phyloP scores from a whole-genome alignment of 2,113 vertebrate species.

The Semnopithecus entellus region DNA sequence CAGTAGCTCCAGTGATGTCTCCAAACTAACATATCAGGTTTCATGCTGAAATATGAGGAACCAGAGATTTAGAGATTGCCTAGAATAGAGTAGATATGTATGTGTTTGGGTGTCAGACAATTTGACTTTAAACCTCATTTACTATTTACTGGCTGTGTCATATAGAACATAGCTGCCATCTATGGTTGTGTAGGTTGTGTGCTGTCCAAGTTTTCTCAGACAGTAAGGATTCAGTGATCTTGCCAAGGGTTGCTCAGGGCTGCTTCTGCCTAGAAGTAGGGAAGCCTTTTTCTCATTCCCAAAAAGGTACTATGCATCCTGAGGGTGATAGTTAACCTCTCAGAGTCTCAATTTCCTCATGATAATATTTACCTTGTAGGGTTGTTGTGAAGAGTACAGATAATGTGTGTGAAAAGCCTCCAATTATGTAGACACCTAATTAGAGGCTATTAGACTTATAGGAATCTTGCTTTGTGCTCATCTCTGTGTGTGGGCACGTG shows the following conservation, averaged over 20 bases:
- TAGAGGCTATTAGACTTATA: background rate
- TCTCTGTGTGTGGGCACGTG: background rate
- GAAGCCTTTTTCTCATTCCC: background rate
- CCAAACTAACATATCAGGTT: background rate
- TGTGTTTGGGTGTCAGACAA: background rate
- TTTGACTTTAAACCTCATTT: background rate
- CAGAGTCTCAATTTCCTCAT: conserved; percentile 2
- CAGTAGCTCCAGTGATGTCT: background rate
- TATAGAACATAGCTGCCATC: background rate
- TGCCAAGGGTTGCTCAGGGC: background rate
- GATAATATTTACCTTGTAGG: background rate
- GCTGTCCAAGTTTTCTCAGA: background rate
- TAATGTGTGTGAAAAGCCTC: background rate
- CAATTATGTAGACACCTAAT: background rate
- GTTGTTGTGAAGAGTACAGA: background rate
- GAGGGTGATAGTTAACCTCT: background rate
- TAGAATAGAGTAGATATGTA: background rate
- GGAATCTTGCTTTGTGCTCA: background rate
- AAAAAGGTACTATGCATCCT: background rate
- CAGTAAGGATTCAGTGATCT: background rate
- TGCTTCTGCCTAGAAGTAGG: background rate
- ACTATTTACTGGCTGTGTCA: background rate
- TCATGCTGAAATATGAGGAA: background rate
- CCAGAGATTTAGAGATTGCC: background rate
- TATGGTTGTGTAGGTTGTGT: background rate